These are phyloP conservation scores for Harpagoxenus sublaevis DNA, from an alignment of 2,888 invertebrate genomes.

Conservation along the genomic window DNA sequence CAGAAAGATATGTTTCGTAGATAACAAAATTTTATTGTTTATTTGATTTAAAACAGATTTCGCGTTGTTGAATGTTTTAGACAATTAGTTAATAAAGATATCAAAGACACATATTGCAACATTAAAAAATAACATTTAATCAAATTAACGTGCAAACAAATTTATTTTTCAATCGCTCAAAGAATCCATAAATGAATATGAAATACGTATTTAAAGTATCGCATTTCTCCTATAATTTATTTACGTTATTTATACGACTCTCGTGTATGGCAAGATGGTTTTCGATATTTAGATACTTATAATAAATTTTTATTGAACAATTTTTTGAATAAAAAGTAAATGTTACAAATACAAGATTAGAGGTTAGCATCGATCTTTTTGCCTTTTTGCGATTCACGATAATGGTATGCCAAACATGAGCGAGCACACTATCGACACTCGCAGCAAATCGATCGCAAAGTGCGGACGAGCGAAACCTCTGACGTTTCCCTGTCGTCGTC, in stretches of 20 bases:
- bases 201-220: neutral
- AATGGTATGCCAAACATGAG: constrained; percentile 45
- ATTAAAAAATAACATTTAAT: too few relatives aligned
- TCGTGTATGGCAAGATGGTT: neutral
- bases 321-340: constrained; percentile 15
- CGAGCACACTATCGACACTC: constrained; percentile 21
- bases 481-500: constrained; percentile 76
- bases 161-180: neutral
- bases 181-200: neutral
- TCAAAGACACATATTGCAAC: neutral
- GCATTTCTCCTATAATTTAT: neutral
- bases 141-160: neutral
- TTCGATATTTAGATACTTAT: neutral
- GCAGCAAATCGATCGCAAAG: constrained; percentile 41
- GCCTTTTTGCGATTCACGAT: neutral
- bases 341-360: neutral
- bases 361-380: constrained; percentile 13
- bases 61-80: neutral
- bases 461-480: constrained; percentile 62
- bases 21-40: neutral
- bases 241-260: neutral
- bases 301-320: neutral
- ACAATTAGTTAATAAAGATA: neutral
- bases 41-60: neutral
- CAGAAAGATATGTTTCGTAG: neutral